Evolutionary conservation across 2,113 vertebrate species (phyloP).

Genomic region (Ia io): DNA sequence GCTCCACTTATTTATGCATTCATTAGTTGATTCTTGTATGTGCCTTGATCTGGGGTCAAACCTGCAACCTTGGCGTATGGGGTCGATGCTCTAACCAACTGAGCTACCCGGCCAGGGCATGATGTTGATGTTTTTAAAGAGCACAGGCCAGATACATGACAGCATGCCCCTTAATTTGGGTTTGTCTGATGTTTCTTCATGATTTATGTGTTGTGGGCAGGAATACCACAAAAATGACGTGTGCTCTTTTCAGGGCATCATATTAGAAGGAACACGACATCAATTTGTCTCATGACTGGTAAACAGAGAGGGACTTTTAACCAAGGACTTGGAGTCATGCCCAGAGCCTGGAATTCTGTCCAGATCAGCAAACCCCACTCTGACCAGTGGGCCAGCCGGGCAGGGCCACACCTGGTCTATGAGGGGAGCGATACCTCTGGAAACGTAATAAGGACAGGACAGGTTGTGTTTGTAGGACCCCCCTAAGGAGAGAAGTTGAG

Average conservation of each 20-base stretch:
- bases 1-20: background rate
- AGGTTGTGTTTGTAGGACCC: background rate
- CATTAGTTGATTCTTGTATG: background rate
- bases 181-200: background rate
- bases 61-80: background rate
- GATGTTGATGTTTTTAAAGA: constrained; percentile 2
- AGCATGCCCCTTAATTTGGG: background rate
- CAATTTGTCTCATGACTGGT: background rate
- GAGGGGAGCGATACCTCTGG: background rate
- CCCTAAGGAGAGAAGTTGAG: background rate
- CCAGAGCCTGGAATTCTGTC: constrained; percentile 13
- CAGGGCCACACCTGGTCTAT: background rate
- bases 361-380: background rate
- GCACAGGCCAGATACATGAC: background rate
- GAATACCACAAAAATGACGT: background rate
- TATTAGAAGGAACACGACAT: background rate
- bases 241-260: background rate
- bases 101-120: background rate
- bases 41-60: background rate
- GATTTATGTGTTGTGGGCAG: background rate
- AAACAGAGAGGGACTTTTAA: background rate
- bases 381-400: accelerated
- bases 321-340: background rate
- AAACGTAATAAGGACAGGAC: background rate
- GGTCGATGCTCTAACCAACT: background rate